phyloP scores from a whole-genome alignment of 1,140 invertebrate genomes.

The Danaus plexippus region DNA sequence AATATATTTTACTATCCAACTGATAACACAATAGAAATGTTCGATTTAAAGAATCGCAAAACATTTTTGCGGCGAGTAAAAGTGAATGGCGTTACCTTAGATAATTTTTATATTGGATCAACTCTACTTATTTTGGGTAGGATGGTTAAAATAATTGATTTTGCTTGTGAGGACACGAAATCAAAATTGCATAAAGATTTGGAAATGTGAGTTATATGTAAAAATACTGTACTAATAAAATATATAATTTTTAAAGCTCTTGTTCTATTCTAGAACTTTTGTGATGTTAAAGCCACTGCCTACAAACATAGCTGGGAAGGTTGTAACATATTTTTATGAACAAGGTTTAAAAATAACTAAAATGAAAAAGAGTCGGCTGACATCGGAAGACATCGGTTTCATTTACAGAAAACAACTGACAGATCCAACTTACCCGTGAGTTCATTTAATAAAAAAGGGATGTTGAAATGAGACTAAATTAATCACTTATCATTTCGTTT shows the following conservation, averaged over 20 bases:
- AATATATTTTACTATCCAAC: conserved; percentile 81
- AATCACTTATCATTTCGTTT: conserved; percentile 15
- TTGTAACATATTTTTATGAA: conserved; percentile 77
- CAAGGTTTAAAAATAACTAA: conserved; percentile 80
- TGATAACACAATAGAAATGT: conserved; percentile 86
- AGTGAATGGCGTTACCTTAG: conserved; percentile 76
- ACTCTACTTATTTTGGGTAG: conserved; percentile 84
- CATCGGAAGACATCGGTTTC: conserved; percentile 73
- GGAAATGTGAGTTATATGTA: conserved; percentile 71
- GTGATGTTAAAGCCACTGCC: conserved; percentile 82
- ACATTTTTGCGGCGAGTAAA: conserved; percentile 83
- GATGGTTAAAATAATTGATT: conserved; percentile 83
- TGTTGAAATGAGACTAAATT: not conserved
- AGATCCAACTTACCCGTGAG: conserved; percentile 76
- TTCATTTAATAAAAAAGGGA: conserved; percentile 13
- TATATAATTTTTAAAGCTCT: not conserved
- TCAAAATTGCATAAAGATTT: conserved; percentile 73
- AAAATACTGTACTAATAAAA: too few relatives aligned
- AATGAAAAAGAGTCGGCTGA: conserved; percentile 79
- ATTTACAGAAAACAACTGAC: conserved; percentile 75
- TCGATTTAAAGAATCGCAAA: conserved; percentile 81
- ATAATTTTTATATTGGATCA: conserved; percentile 84
- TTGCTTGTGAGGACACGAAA: conserved; percentile 79
- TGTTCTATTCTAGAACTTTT: conserved; percentile 76
- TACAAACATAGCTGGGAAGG: conserved; percentile 80